phyloP scores from a whole-genome alignment of 2,113 vertebrate genomes.

The Sphaerodactylus townsendi region DNA sequence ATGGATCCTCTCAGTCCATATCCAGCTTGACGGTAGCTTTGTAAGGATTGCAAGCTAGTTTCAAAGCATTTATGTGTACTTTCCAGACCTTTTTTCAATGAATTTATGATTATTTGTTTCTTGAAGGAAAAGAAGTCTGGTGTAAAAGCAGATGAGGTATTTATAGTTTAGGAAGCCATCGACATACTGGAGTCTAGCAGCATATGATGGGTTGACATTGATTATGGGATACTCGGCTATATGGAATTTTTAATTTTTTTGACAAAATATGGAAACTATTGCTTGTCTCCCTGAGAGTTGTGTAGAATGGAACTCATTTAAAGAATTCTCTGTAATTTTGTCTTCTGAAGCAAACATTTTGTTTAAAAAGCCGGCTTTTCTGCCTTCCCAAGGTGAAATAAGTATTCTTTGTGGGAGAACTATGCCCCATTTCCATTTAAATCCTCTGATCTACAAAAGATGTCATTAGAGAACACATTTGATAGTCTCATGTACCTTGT shows the following conservation, averaged over 20 bases:
- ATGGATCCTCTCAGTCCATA: conserved; percentile 60
- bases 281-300: not conserved
- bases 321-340: rapidly evolving
- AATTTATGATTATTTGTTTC: conserved; percentile 22
- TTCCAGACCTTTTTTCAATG: conserved; percentile 46
- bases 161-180: not conserved
- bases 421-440: not conserved
- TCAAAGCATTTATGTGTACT: conserved; percentile 49
- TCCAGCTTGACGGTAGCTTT: conserved; percentile 52
- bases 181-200: rapidly evolving
- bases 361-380: not conserved
- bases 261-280: not conserved
- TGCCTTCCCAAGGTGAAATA: not conserved
- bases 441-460: not conserved
- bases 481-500: too few species aligned
- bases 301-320: rapidly evolving
- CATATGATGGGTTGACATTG: rapidly evolving
- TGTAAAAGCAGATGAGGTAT: not conserved
- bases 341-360: not conserved
- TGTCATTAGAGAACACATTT: too few species aligned
- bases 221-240: not conserved
- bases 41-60: conserved; percentile 28
- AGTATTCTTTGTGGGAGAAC: not conserved
- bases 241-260: not conserved
- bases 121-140: not conserved